Percentiles rank a stretch among this genome's conserved stretches.
phyloP scores from a whole-genome alignment of 2,888 invertebrate species.

The Cyaniris semiargus region DNA sequence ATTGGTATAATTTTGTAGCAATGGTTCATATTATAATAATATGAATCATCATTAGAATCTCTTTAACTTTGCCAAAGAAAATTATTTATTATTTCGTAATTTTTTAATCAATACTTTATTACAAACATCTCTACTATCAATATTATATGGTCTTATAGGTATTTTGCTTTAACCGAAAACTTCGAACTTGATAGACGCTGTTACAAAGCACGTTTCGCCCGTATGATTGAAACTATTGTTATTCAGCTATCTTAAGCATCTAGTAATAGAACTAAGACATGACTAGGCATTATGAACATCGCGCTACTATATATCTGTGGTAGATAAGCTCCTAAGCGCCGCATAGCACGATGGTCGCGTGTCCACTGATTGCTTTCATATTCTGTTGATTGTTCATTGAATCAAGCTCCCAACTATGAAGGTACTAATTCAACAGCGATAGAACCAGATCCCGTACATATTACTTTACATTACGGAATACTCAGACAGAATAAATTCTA shows the following conservation, averaged over 20 bases:
- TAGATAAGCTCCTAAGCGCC: not conserved
- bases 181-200: not conserved
- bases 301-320: not conserved
- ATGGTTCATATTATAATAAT: no score
- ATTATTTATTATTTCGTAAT: no score
- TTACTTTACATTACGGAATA: not conserved
- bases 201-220: not conserved
- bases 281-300: not conserved
- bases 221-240: slow-evolving; percentile 4
- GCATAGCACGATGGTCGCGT: not conserved
- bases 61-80: no score
- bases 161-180: not conserved
- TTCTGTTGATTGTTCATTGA: slow-evolving; percentile 1
- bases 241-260: not conserved
- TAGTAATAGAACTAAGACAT: not conserved
- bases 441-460: not conserved
- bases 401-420: slow-evolving; percentile 1
- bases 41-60: no score
- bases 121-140: no score
- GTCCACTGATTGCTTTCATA: not conserved
- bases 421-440: not conserved
- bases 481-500: slow-evolving; percentile 4
- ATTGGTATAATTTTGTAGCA: no score
- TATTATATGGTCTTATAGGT: not conserved
- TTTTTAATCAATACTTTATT: no score